A percentile compares a stretch with the other conserved stretches of the same genome.
Conservation (phyloP, 2,113 vertebrate genomes). For the Cyprinodon brontotheroides region DNA sequence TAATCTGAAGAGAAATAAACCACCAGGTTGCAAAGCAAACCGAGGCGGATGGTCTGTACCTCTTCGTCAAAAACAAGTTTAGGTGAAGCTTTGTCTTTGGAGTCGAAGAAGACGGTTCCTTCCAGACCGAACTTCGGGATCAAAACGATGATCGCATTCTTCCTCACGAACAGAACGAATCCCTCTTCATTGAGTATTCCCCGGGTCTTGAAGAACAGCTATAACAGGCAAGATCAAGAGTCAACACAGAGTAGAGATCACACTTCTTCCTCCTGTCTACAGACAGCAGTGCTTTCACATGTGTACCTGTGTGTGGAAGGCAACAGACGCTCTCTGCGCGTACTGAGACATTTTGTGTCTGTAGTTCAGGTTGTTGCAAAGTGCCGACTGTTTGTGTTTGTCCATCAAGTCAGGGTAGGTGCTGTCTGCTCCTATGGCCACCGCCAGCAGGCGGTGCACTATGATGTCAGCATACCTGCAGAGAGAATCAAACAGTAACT, state of each 20-base stretch:
- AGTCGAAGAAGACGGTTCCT: slow-evolving; percentile 95
- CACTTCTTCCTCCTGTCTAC: not conserved
- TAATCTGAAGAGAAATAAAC: not conserved
- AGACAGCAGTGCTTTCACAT: not conserved
- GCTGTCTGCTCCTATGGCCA: slow-evolving; percentile 87
- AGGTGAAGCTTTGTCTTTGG: slow-evolving; percentile 84
- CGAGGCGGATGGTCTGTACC: slow-evolving; percentile 71
- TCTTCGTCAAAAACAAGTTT: slow-evolving; percentile 86
- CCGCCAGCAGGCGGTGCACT: slow-evolving; percentile 93
- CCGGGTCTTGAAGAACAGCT: slow-evolving; percentile 96
- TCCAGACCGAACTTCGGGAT: slow-evolving; percentile 97
- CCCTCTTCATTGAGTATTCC: slow-evolving; percentile 93
- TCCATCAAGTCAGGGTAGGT: slow-evolving; percentile 94
- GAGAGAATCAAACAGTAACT: not conserved
- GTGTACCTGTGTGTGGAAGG: slow-evolving; percentile 95
- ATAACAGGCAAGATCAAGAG: slow-evolving; percentile 24
- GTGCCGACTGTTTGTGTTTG: slow-evolving; percentile 90
- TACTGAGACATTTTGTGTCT: slow-evolving; percentile 98
- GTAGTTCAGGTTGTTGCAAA: slow-evolving; percentile 96
- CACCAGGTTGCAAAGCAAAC: not conserved
- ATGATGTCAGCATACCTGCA: slow-evolving; percentile 94
- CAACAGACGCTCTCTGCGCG: slow-evolving; percentile 92
- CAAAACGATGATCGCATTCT: slow-evolving; percentile 95
- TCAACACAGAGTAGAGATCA: no score
- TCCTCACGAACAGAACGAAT: slow-evolving; percentile 92